These are phyloP conservation scores for Dromas ardeola DNA, from an alignment of 2,113 vertebrate species.

Conservation along the genomic window DNA sequence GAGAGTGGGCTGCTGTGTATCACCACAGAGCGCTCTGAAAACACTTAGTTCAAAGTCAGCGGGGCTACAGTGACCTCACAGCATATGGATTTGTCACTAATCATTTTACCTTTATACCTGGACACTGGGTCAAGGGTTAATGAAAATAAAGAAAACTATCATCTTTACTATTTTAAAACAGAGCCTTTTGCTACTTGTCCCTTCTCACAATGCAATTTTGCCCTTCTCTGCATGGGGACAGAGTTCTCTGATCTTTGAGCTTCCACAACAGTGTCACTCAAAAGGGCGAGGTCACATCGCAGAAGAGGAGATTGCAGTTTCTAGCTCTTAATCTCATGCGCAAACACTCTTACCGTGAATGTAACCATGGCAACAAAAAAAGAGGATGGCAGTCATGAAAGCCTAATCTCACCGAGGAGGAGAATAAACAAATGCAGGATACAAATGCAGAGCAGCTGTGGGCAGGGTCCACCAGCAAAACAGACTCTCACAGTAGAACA, in stretches of 20 bases:
- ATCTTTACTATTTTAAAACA: neutral
- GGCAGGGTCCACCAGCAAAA: neutral
- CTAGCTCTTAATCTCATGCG: constrained; percentile 38
- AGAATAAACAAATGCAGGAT: neutral
- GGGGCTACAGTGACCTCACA: neutral
- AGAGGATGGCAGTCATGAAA: neutral
- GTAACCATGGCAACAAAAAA: constrained; percentile 68
- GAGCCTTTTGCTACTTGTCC: neutral
- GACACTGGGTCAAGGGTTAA: neutral
- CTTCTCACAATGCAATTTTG: neutral
- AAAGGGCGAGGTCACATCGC: neutral
- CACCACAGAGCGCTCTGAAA: neutral
- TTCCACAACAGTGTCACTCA: neutral
- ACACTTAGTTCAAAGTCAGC: neutral
- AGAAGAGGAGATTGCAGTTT: constrained; percentile 15
- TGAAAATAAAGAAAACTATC: neutral
- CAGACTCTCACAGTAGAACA: neutral
- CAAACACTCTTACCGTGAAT: constrained; percentile 1
- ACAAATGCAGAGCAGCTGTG: neutral
- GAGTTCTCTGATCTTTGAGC: neutral
- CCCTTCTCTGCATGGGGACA: neutral
- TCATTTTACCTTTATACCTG: neutral
- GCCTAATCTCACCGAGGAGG: neutral
- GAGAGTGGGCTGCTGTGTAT: neutral
- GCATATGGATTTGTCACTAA: neutral